phyloP scores from a whole-genome alignment of 2,888 invertebrate species.

The Noctua janthina region DNA sequence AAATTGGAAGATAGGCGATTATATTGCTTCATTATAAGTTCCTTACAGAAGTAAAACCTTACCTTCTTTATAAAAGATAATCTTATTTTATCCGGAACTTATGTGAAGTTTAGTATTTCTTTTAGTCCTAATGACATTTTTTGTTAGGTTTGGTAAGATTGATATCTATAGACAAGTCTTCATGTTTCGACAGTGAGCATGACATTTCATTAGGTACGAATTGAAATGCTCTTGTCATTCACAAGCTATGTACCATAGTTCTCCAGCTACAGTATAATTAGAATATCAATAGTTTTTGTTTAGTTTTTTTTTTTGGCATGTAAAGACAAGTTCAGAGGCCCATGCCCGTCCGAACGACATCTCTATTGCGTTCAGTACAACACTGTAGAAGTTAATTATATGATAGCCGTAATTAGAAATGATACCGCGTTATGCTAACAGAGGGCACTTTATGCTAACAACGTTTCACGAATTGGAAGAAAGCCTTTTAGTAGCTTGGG shows the following conservation, averaged over 20 bases:
- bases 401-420: neutral
- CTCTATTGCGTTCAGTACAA: neutral
- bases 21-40: neutral
- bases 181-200: neutral
- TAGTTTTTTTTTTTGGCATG: too few relatives aligned
- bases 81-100: neutral
- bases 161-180: neutral
- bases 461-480: neutral
- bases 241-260: neutral
- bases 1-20: too few relatives aligned
- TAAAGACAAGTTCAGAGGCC: too few relatives aligned
- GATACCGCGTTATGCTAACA: neutral
- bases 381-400: neutral
- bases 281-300: neutral
- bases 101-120: neutral
- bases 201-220: neutral
- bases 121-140: neutral
- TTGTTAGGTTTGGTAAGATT: neutral
- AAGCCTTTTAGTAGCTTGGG: neutral
- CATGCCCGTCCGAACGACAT: slow-evolving; percentile 1
- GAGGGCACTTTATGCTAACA: slow-evolving; percentile 10
- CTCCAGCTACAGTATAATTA: neutral
- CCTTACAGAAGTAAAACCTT: neutral
- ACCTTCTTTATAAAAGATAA: neutral
- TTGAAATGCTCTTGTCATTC: neutral